phyloP scores from a whole-genome alignment of 1,140 invertebrate species.

The Yoshiicerus persimilis region DNA sequence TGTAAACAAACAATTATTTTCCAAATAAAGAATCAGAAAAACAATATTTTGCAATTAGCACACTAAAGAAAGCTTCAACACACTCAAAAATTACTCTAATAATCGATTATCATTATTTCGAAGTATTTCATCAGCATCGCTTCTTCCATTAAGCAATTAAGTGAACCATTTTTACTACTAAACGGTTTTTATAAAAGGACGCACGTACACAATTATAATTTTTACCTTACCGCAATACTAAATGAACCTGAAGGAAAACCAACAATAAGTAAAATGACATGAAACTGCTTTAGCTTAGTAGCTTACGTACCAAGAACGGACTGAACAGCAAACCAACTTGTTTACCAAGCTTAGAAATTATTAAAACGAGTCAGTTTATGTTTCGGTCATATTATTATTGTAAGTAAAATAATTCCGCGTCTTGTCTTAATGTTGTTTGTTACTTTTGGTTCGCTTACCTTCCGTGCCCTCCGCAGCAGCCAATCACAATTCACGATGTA shows the following conservation, averaged over 20 bases:
- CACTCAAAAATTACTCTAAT: background rate
- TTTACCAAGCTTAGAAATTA: background rate
- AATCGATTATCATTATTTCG: background rate
- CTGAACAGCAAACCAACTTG: background rate
- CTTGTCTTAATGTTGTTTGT: background rate
- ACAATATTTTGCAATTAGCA: background rate
- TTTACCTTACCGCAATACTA: background rate
- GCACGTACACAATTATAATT: background rate
- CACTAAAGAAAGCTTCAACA: background rate
- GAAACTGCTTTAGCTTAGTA: background rate
- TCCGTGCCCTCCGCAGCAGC: background rate
- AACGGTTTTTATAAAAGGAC: background rate
- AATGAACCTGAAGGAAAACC: background rate
- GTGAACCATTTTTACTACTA: no score
- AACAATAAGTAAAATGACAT: background rate
- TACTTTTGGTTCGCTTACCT: background rate
- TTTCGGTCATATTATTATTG: background rate
- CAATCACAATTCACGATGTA: background rate
- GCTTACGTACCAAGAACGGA: background rate
- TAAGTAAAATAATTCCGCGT: background rate
- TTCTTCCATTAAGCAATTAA: no score
- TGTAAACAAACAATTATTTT: constrained; percentile 54
- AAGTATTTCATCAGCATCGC: no score
- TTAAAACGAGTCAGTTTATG: background rate
- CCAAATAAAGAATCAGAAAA: background rate